Percentiles rank a stretch among this genome's conserved stretches.
Evolutionary conservation across 2,888 invertebrate species (phyloP).

Genomic region (Conistra vaccinii): DNA sequence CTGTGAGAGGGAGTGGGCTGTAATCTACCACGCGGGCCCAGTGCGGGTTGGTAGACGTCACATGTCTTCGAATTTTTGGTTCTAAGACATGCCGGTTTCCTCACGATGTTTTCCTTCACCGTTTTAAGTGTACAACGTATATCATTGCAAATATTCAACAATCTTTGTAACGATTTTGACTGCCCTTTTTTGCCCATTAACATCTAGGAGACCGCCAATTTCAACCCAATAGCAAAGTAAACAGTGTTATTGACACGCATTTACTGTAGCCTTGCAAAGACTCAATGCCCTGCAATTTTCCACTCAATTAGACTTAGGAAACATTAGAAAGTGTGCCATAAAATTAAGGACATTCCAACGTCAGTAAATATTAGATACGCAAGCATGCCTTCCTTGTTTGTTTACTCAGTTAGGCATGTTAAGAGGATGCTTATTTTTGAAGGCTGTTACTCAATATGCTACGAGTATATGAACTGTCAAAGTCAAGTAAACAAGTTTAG

Average conservation of each 20-base stretch:
- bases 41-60: no score
- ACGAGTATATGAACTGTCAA: slow-evolving; percentile 7
- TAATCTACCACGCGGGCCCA: no score
- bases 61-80: no score
- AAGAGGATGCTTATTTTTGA: slow-evolving; percentile 6
- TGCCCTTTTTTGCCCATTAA: neutral
- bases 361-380: slow-evolving; percentile 25
- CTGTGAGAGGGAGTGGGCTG: no score
- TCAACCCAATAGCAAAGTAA: neutral
- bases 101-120: no score
- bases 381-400: slow-evolving; percentile 25
- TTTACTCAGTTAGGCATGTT: slow-evolving; percentile 12
- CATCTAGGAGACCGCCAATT: neutral
- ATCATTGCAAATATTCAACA: neutral
- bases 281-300: slow-evolving; percentile 32
- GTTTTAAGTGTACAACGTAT: neutral
- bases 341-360: slow-evolving; percentile 46
- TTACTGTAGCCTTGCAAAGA: slow-evolving; percentile 34
- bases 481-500: slow-evolving; percentile 10
- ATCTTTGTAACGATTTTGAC: neutral
- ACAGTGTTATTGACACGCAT: slow-evolving; percentile 1
- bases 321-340: slow-evolving; percentile 55
- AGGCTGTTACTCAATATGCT: slow-evolving; percentile 4
- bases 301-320: slow-evolving; percentile 51
- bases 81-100: no score